phyloP scores from a whole-genome alignment of 2,113 vertebrate species.

The Syngnathoides biaculeatus region DNA sequence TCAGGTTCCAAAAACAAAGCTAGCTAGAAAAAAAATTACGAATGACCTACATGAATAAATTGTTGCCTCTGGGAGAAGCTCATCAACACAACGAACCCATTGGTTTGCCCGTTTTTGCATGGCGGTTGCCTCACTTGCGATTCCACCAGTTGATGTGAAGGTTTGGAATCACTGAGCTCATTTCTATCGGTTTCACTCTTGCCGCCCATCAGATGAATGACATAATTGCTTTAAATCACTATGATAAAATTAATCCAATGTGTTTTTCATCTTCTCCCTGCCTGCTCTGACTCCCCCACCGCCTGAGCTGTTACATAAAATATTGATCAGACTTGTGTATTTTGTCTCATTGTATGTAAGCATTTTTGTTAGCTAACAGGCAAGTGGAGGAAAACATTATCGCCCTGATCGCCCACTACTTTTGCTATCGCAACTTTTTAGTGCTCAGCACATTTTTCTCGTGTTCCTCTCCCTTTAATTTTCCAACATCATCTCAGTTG shows the following conservation, averaged over 20 bases:
- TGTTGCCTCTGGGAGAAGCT: not conserved
- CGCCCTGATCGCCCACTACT: conserved; percentile 12
- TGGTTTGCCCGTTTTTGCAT: conserved; percentile 3
- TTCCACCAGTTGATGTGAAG: conserved; percentile 38
- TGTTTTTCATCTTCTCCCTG: conserved; percentile 52
- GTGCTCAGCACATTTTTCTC: conserved; percentile 61
- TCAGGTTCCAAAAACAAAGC: no score
- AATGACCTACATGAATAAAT: no score
- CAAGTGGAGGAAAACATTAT: conserved; percentile 49
- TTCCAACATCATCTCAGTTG: conserved; percentile 59
- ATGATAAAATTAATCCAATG: conserved; percentile 49
- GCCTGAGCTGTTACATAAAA: conserved; percentile 66
- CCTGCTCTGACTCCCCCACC: conserved; percentile 35
- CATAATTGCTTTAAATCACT: conserved; percentile 41
- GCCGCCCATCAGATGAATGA: conserved; percentile 32
- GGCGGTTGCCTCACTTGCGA: conserved; percentile 4
- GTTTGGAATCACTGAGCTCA: conserved; percentile 29
- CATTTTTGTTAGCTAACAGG: conserved; percentile 71
- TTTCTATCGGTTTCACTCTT: conserved; percentile 14
- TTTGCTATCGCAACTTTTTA: conserved; percentile 45
- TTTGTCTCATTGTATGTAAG: conserved; percentile 70
- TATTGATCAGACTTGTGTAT: conserved; percentile 73
- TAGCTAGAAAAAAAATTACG: no score
- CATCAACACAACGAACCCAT: not conserved
- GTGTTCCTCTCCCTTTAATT: conserved; percentile 36